phyloP scores from a whole-genome alignment of 2,113 vertebrate species.

The Anser brachyrhynchus region DNA sequence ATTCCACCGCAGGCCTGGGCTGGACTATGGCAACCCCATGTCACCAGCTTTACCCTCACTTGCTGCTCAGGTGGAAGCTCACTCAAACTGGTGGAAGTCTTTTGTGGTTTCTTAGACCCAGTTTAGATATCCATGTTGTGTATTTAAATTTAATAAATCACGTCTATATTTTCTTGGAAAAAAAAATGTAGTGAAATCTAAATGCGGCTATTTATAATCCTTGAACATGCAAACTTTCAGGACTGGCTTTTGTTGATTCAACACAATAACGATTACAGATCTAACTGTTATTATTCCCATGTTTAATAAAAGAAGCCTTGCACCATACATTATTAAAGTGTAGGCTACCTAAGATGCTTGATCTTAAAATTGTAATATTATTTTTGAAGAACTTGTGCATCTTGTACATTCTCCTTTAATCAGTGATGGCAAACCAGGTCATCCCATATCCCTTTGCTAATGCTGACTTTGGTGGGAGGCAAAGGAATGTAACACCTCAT shows the following conservation, averaged over 20 bases:
- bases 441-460: neutral
- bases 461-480: neutral
- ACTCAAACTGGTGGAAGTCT: neutral
- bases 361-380: neutral
- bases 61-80: neutral
- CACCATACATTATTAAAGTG: neutral
- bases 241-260: neutral
- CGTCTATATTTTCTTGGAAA: neutral
- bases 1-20: neutral
- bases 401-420: neutral
- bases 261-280: neutral
- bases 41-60: neutral
- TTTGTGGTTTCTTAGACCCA: neutral
- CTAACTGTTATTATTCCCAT: neutral
- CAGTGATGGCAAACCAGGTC: neutral
- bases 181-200: neutral
- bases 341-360: neutral
- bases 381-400: neutral
- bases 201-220: neutral
- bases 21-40: neutral
- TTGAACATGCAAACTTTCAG: neutral
- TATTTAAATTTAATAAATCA: neutral
- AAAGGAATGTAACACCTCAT: neutral
- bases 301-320: conserved; percentile 8
- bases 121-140: neutral